A percentile compares a stretch with the other conserved stretches of the same genome.
These are phyloP conservation scores for Antheraea pernyi DNA, from an alignment of 1,140 invertebrate genomes.

Conservation along the genomic window DNA sequence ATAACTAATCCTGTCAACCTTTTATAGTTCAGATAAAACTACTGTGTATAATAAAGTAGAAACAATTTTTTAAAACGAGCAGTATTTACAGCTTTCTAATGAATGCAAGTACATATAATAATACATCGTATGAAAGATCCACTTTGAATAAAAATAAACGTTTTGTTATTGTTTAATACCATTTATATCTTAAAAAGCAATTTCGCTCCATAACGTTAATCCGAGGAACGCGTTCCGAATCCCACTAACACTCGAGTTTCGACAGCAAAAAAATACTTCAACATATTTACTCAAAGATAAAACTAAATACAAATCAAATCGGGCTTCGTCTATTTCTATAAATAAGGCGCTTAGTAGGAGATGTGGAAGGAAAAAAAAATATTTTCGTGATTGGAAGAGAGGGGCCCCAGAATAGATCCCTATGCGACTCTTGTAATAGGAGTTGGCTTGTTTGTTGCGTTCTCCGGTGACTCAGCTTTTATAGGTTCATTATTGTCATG, in stretches of 20 bases:
- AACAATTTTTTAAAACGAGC: neutral
- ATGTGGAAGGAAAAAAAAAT: conserved; percentile 60
- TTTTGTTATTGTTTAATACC: conserved; percentile 1
- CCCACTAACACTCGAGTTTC: neutral
- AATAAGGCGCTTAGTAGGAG: conserved; percentile 67
- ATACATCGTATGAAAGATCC: neutral
- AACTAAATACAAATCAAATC: conserved; percentile 12
- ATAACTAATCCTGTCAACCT: too few relatives aligned
- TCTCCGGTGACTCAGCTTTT: conserved; percentile 10
- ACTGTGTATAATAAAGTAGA: neutral
- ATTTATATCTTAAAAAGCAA: neutral
- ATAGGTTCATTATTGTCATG: conserved; percentile 1
- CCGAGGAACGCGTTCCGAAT: neutral
- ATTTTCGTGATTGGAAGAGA: conserved; percentile 51
- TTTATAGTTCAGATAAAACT: neutral
- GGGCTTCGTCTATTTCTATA: conserved; percentile 55
- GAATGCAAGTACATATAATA: neutral
- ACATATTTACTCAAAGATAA: conserved; percentile 6
- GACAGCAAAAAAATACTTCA: neutral
- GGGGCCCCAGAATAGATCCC: conserved; percentile 72
- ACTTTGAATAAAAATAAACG: neutral
- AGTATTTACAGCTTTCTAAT: neutral
- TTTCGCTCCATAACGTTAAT: conserved; percentile 4
- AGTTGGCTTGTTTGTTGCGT: conserved; percentile 42
- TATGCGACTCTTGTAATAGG: conserved; percentile 60